Evolutionary conservation across 2,113 vertebrate species (phyloP).

Genomic region (Cichladusa arquata): DNA sequence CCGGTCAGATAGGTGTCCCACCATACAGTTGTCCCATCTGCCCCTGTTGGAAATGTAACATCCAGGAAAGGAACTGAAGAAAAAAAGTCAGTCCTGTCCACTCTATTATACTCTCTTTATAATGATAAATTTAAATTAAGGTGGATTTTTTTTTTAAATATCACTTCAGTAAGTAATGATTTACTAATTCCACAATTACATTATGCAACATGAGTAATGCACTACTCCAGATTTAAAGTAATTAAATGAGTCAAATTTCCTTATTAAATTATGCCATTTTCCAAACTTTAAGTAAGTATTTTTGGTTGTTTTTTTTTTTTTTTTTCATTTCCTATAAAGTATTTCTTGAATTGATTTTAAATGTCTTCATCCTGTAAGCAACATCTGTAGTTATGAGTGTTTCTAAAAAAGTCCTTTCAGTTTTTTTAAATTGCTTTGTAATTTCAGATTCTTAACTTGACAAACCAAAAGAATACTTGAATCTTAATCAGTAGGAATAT

Average conservation of each 20-base stretch:
- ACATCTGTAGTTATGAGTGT: neutral
- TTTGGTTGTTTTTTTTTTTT: neutral
- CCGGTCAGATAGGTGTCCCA: neutral
- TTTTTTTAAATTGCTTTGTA: neutral
- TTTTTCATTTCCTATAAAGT: neutral
- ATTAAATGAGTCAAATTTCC: conserved; percentile 45
- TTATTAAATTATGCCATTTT: conserved; percentile 22
- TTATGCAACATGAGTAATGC: conserved; percentile 21
- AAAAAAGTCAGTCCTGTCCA: neutral
- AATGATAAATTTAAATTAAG: neutral
- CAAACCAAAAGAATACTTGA: neutral
- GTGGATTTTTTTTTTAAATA: neutral
- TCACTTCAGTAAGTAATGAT: conserved; percentile 30
- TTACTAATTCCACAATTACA: conserved; percentile 43
- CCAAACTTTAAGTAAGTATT: conserved; percentile 2
- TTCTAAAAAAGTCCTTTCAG: neutral
- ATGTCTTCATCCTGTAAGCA: neutral
- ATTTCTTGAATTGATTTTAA: neutral
- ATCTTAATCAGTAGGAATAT: neutral
- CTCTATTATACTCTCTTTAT: neutral
- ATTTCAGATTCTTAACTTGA: neutral
- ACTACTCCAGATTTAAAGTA: conserved; percentile 33
- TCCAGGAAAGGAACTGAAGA: neutral
- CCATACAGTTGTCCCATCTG: neutral
- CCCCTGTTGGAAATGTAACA: neutral